Evolutionary conservation across 2,113 vertebrate species (phyloP), one percentile per base, ranked within the genome.

Genomic region (Gallinago media): DNA sequence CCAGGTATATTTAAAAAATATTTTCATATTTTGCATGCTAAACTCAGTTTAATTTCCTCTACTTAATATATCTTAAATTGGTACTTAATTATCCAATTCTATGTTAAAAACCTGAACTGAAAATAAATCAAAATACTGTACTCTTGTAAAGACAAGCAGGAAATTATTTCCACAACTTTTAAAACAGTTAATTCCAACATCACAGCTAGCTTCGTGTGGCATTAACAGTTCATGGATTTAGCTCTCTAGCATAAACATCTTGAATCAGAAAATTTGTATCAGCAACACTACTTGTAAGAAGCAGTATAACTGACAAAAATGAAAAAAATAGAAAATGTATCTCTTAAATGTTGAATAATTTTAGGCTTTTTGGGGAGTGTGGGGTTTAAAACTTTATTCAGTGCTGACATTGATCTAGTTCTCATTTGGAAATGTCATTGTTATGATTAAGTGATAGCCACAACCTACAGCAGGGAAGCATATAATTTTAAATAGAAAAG

Each of bases 401-500:
- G 23, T 23, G 44, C 36, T 78, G 68, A 21, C 20, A 42, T 21
- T 79, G 21, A 22, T 81, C 11, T 3, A n/a, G 31, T 88, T 91
- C 77, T 94, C 21, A 5, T 66, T 19, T 92, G 36, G 75, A 97
- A 96, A 87, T 91, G 50, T 58, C 66, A 78, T 84, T 95, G 31
- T 78, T 67, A 34, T 61, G 71, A 36, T 71, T 93, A 91, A 94
- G 72, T 96, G 50, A 88, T 88, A 95, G 11, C 12, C 59, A 59
- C 88, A 94, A 78, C 10, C 34, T 90, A 40, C 36, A 54, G 49
- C n/a, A 59, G 10, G 59, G 36, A 94, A 88, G 9, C 31, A 79
- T 59, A 73, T 77, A 46, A 85, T 95, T 94, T 94, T 89, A 92
- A 96, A 95, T 62, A 15, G 72, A 68, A 72, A 91, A 84, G 10